A percentile compares a stretch with the other conserved stretches of the same genome.
These are phyloP conservation scores for Ennomos fuscantarius DNA, from an alignment of 2,888 invertebrate species.

Conservation along the genomic window DNA sequence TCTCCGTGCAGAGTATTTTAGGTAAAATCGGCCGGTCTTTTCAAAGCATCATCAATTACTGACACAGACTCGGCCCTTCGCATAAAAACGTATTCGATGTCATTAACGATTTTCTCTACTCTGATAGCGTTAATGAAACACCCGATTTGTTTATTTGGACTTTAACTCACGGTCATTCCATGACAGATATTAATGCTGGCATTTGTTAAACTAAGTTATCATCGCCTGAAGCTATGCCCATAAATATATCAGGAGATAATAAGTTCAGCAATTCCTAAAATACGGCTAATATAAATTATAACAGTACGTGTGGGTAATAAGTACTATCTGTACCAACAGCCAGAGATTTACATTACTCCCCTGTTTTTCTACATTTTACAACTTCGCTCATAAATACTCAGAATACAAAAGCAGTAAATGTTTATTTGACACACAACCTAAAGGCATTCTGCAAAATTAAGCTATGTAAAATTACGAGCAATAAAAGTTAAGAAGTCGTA, in stretches of 20 bases:
- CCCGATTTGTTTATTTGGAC: conserved; percentile 32
- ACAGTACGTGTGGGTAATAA: conserved; percentile 1
- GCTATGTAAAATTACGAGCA: conserved; percentile 35
- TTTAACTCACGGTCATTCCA: conserved; percentile 27
- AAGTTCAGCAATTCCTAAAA: conserved; percentile 12
- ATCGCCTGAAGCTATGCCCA: conserved; percentile 31
- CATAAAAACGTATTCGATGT: conserved; percentile 58
- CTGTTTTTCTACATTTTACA: conserved; percentile 29
- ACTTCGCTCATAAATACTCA: conserved; percentile 7
- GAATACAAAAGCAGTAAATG: conserved; percentile 10
- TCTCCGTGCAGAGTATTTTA: conserved; percentile 46
- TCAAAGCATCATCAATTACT: conserved; percentile 67
- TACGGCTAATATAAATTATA: conserved; percentile 8
- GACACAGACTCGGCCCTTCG: conserved; percentile 57
- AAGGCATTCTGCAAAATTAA: conserved; percentile 10
- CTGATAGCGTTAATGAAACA: conserved; percentile 37
- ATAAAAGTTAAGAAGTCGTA: conserved; percentile 37
- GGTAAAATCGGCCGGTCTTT: conserved; percentile 47
- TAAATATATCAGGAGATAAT: conserved; percentile 31
- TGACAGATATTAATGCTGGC: conserved; percentile 28
- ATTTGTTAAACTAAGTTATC: conserved; percentile 34
- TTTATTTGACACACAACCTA: no score
- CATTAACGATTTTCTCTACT: conserved; percentile 60
- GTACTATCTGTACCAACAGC: conserved; percentile 4
- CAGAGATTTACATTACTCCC: conserved; percentile 12